phyloP scores from a whole-genome alignment of 2,888 invertebrate species.

The Nycteola revayana region DNA sequence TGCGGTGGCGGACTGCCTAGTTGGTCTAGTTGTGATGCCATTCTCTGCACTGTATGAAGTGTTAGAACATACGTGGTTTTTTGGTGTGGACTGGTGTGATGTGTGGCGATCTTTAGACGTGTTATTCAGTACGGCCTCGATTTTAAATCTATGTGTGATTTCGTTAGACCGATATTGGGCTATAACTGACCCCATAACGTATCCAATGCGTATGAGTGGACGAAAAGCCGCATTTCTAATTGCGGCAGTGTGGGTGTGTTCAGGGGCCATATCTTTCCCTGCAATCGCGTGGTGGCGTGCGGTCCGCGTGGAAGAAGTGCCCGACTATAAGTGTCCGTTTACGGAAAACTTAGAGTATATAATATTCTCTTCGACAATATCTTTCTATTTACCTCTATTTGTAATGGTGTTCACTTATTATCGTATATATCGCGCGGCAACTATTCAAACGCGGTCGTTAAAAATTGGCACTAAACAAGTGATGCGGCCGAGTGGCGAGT shows the following conservation, averaged over 20 bases:
- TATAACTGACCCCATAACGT: slow-evolving; percentile 98
- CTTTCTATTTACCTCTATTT: slow-evolving; percentile 97
- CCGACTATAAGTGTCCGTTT: slow-evolving; percentile 94
- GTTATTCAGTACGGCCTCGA: slow-evolving; percentile 98
- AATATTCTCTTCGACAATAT: slow-evolving; percentile 98
- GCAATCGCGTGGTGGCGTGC: slow-evolving; percentile 98
- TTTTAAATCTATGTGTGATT: slow-evolving; percentile 98
- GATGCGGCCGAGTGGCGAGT: slow-evolving; percentile 91
- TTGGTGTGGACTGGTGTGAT: slow-evolving; percentile 98
- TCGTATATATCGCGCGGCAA: slow-evolving; percentile 96
- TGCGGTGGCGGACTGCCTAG: slow-evolving; percentile 97
- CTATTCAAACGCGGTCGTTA: slow-evolving; percentile 94
- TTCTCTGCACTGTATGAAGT: slow-evolving; percentile 96
- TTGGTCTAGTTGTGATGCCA: slow-evolving; percentile 98
- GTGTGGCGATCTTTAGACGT: slow-evolving; percentile 99
- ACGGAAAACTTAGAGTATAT: slow-evolving; percentile 98
- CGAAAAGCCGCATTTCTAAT: slow-evolving; percentile 93
- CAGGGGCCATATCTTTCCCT: slow-evolving; percentile 98
- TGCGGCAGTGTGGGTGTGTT: slow-evolving; percentile 97
- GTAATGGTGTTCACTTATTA: slow-evolving; percentile 99
- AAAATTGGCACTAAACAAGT: slow-evolving; percentile 96
- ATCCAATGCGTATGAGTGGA: slow-evolving; percentile 96
- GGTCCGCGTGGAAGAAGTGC: slow-evolving; percentile 90
- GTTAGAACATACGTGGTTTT: slow-evolving; percentile 95
- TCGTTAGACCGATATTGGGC: slow-evolving; percentile 99